Base-by-base conservation (phyloP, 2,888 invertebrate species). In the Drosophila cracens region DNA sequence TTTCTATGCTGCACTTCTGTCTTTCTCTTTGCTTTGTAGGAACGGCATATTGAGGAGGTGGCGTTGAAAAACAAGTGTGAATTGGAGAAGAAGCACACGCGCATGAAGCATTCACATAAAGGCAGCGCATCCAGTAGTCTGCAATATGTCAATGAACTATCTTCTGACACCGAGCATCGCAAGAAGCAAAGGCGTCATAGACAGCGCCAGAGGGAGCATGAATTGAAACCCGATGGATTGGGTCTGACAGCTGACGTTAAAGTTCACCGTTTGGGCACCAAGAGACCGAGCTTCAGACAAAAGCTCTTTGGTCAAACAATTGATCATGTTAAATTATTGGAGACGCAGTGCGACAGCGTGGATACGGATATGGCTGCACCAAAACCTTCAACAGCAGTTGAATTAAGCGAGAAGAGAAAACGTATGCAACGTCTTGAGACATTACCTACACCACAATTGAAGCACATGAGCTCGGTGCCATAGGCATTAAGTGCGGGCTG, bases 41-140 rank as follows among this genome's bases (percentile, higher is more conserved):
- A 91, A 56, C 91, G 90, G 53, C 92, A 92, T 68, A 78, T 92
- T 31, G 91, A 92, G 76, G 91, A 92, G 79, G 80, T 92, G 38
- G 82, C 91, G 7, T 70, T 79, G 57, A 88, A 89, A 48, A 91
- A 90, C 67, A 91, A 91, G 74, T 73, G 72, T 25, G 91, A 92
- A 60, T 58, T 91, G 27, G 87, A 87, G 59, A 74, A 87, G 61
- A 85, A 81, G 54, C 82, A 86, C 31, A 58, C 73, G 4, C 81
- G 84, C 27, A 27, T 63, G 6, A 89, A 83, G 74, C 58, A 80
- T 16, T 38, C 49, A n/a, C 36, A 77, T 54, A 56, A 74, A 38
- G 59, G 25, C 31, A 54, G 56, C 6, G 54, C 78, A 4, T 59
- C 79, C 2, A 81, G 81, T 36, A 79, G 71, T n/a, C 53, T 91